phyloP scores from a whole-genome alignment of 2,797 vertebrate genomes.

The Iguana delicatissima region DNA sequence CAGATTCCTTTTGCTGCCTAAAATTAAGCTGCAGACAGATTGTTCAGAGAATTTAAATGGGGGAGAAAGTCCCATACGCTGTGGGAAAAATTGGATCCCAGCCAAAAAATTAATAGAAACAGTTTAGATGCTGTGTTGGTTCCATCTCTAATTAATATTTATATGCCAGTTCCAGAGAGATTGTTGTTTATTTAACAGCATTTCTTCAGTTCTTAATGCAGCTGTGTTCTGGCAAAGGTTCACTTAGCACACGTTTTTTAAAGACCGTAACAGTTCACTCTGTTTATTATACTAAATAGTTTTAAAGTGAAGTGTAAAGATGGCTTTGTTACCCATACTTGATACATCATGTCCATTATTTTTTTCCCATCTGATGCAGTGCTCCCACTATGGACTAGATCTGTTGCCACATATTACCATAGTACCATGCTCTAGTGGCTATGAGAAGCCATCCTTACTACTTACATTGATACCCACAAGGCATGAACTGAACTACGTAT shows the following conservation, averaged over 20 bases:
- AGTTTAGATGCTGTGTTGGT: slow-evolving; percentile 61
- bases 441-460: not conserved
- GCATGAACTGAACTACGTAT: not conserved
- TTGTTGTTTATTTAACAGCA: slow-evolving; percentile 63
- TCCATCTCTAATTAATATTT: slow-evolving; percentile 75
- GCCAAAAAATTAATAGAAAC: slow-evolving; percentile 70
- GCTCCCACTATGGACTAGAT: not conserved
- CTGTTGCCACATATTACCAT: not conserved
- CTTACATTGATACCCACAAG: not conserved
- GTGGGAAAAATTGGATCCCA: slow-evolving; percentile 57
- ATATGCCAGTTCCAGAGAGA: slow-evolving; percentile 54
- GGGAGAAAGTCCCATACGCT: slow-evolving; percentile 45
- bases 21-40: slow-evolving; percentile 53
- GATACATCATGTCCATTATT: not conserved
- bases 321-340: not conserved
- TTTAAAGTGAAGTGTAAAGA: not conserved
- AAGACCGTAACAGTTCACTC: not conserved
- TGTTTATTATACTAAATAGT: slow-evolving; percentile 18
- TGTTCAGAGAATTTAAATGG: slow-evolving; percentile 37
- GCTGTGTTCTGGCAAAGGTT: slow-evolving; percentile 52
- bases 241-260: slow-evolving; percentile 45
- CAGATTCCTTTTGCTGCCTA: slow-evolving; percentile 20
- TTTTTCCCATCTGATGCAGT: not conserved
- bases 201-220: slow-evolving; percentile 56
- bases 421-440: not conserved